A percentile compares a stretch with the other conserved stretches of the same genome.
Conservation (phyloP, 2,797 vertebrate species). For the Uromys caudimaculatus region DNA sequence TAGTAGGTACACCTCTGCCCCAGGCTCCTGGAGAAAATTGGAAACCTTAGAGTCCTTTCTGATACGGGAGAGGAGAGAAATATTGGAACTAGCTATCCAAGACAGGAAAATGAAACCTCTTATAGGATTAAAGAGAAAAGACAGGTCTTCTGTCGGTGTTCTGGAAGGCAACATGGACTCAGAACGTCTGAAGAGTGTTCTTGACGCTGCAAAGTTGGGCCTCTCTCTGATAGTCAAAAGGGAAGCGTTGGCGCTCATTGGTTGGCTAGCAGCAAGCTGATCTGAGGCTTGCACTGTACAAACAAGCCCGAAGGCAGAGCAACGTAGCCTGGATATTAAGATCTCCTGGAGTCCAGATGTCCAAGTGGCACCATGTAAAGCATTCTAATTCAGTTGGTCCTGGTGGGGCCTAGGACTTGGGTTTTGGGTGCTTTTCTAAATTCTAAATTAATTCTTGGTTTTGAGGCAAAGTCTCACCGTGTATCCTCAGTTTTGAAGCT, state of each 20-base stretch:
- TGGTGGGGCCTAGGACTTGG: neutral
- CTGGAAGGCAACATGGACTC: neutral
- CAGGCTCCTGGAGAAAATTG: neutral
- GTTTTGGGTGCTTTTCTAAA: neutral
- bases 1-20: too few species aligned
- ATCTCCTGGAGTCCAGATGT: neutral
- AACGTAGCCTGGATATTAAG: too few species aligned
- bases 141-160: neutral
- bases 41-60: neutral
- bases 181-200: neutral
- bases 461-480: neutral
- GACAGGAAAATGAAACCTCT: neutral
- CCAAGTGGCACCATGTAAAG: neutral
- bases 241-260: too few species aligned
- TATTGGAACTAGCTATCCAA: neutral
- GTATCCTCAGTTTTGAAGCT: neutral
- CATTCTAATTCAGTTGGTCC: neutral
- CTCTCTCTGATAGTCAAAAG: neutral
- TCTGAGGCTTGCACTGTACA: neutral
- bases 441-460: neutral
- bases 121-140: neutral
- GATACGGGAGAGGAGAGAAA: neutral
- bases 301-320: neutral
- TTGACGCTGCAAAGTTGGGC: neutral
- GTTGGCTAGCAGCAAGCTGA: neutral